These are phyloP conservation scores for Ditylenchus weischeri DNA, from an alignment of 2,888 invertebrate genomes.

Conservation along the genomic window DNA sequence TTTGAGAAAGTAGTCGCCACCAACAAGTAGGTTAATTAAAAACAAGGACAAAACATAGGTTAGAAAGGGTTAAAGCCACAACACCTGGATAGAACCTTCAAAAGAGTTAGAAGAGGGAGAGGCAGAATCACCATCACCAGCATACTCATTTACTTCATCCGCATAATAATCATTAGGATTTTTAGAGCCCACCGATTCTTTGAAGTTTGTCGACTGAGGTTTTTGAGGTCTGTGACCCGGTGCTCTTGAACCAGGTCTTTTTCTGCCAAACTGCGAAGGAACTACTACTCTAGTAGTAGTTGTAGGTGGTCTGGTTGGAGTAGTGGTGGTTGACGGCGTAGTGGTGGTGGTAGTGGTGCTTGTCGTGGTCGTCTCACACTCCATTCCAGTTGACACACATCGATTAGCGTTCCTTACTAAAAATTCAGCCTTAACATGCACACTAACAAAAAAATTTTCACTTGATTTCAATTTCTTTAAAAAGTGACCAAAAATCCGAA, in stretches of 20 bases:
- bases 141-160: conserved; percentile 10
- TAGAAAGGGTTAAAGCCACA: neutral
- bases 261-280: conserved; percentile 1
- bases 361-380: conserved; percentile 47
- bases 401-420: conserved; percentile 49
- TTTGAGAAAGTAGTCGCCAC: too few species aligned
- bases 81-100: neutral
- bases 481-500: too few species aligned
- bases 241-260: conserved; percentile 1
- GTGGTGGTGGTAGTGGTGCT: conserved; percentile 44
- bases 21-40: neutral
- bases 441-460: too few species aligned
- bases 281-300: conserved; percentile 26
- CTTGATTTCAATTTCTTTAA: too few species aligned
- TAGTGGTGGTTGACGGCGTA: conserved; percentile 41
- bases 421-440: too few species aligned
- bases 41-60: neutral
- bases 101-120: conserved; percentile 2
- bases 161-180: conserved; percentile 11
- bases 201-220: neutral
- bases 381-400: conserved; percentile 50
- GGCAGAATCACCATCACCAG: neutral
- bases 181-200: conserved; percentile 20
- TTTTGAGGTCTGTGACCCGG: conserved; percentile 39
- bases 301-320: conserved; percentile 35